These are phyloP conservation scores for Heliothis virescens DNA, from an alignment of 1,140 invertebrate species.

Conservation along the genomic window DNA sequence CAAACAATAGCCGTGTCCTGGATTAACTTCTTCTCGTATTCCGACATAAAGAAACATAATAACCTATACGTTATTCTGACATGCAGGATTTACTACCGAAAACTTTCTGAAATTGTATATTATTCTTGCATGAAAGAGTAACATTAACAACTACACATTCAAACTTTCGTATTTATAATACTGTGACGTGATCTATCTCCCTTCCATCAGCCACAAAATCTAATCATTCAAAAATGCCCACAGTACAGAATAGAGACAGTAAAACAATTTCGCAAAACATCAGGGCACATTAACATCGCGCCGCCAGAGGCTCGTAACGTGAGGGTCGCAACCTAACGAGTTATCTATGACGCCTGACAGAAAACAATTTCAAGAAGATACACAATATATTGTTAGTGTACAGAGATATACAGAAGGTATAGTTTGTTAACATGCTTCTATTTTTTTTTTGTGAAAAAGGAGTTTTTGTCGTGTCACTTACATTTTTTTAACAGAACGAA, in stretches of 20 bases:
- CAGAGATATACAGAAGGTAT: background rate
- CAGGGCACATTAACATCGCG: background rate
- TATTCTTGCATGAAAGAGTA: no score
- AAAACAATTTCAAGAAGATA: slow-evolving; percentile 42
- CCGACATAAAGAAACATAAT: no score
- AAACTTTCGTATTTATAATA: background rate
- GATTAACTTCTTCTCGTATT: no score
- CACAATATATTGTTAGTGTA: slow-evolving; percentile 1
- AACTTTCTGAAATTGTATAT: no score
- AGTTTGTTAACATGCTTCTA: no score
- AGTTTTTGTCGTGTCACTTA: no score
- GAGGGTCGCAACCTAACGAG: slow-evolving; percentile 4
- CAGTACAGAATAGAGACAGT: background rate
- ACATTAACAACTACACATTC: no score
- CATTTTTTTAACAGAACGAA: no score
- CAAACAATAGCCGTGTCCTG: no score
- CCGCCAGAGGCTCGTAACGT: background rate
- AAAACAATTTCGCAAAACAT: slow-evolving; percentile 17
- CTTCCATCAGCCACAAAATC: background rate
- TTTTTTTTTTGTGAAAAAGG: no score
- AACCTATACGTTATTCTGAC: no score
- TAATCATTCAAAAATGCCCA: background rate
- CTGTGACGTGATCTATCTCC: background rate
- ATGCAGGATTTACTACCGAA: no score
- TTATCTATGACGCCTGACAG: slow-evolving; percentile 24